Evolutionary conservation across 1,140 invertebrate genomes (phyloP), one percentile per base, ranked within the genome.

Genomic region (Teleopsis dalmanni): DNA sequence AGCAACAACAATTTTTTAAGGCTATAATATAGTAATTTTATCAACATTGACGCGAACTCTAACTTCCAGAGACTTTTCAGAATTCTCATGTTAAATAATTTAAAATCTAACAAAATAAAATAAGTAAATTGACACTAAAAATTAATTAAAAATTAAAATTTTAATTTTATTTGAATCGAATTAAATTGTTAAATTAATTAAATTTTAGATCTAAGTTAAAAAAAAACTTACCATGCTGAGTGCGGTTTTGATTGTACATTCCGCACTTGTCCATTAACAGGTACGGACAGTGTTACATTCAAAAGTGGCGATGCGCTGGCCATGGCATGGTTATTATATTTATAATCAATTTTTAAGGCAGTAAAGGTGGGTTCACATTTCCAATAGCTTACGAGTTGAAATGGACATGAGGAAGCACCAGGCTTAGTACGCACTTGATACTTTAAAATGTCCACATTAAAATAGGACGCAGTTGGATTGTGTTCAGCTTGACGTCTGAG

Each of bases 401-500:
- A 83, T 5, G 88, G 88, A 73, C 87, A 91, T 2, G 88, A 91
- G 27, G 79, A 81, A 11, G 87, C 92, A 11, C 91, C 92, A 14
- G 79, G 77, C 62, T 85, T 84, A 41, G 82, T 75, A 69, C 86
- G 86, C 50, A 95, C 84, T 80, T 91, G 73, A 75, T 97, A 97
- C 73, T 95, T 96, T 37, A 97, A 76, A 65, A 98, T 95, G 69
- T 97, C 93, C 42, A 97, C 90, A 73, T 97, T 98, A 70, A 95
- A 98, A 74, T 96, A 98, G n/a, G 91, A 91, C 37, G 94, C 92
- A 58, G 81, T 80, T 16, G 92, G 91, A 76, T 95, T 95, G 70
- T 91, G 84, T 70, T 96, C 93, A 37, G 88, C 87, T 74, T 97
- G 91, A 53, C 83, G 81, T 62, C 87, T 84, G 25, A 98, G 75